Evolutionary conservation across 1,140 invertebrate genomes (phyloP).

Genomic region (Hetaerina americana): DNA sequence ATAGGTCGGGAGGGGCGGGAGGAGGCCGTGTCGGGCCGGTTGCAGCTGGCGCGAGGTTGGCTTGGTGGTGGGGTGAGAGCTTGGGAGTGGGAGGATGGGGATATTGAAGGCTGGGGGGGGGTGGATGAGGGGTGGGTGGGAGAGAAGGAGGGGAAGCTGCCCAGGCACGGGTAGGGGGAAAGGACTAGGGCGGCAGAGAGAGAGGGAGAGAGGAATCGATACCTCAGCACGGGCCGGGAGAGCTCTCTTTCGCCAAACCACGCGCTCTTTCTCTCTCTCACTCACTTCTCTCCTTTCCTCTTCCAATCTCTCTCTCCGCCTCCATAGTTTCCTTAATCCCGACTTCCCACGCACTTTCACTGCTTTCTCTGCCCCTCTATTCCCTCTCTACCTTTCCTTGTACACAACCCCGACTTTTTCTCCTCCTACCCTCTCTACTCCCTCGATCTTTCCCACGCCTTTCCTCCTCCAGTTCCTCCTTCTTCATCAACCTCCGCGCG

Average conservation of each 20-base stretch:
- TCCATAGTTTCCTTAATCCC: background rate
- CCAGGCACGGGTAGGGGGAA: background rate
- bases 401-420: too few relatives aligned
- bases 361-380: too few relatives aligned
- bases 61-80: background rate
- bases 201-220: background rate
- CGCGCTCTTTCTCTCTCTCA: background rate
- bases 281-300: background rate
- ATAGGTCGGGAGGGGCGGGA: background rate
- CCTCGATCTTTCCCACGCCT: background rate
- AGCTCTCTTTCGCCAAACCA: background rate
- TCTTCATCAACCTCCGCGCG: background rate
- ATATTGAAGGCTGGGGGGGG: background rate
- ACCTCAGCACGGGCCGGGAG: background rate
- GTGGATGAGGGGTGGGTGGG: background rate
- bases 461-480: background rate
- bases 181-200: too few relatives aligned
- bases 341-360: background rate
- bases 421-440: too few relatives aligned
- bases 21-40: background rate
- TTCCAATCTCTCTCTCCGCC: background rate
- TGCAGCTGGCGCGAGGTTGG: background rate
- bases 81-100: background rate
- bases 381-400: too few relatives aligned
- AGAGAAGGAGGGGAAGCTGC: background rate